A percentile compares a stretch with the other conserved stretches of the same genome.
Conservation (phyloP, 2,888 invertebrate genomes). For the Beris chalybata region DNA sequence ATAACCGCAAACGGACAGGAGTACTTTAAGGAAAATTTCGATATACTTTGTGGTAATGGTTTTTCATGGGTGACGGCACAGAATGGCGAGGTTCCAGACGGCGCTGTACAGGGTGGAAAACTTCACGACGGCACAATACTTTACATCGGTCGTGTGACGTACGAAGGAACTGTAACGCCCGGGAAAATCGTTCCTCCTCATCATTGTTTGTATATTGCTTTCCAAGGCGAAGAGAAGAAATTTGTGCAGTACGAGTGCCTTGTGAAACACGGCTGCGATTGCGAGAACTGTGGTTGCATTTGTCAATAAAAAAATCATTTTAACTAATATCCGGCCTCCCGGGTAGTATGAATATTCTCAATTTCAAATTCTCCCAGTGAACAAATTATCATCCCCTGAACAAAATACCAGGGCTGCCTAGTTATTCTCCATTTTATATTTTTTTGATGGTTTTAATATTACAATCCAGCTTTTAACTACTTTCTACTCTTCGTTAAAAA, state of each 20-base stretch:
- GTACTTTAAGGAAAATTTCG: slow-evolving; percentile 54
- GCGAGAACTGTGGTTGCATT: neutral
- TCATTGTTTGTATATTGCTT: slow-evolving; percentile 59
- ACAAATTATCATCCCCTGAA: no score
- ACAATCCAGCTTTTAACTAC: no score
- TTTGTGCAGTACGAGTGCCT: slow-evolving; percentile 52
- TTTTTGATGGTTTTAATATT: no score
- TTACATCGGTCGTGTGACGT: slow-evolving; percentile 60
- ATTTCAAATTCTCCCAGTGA: no score
- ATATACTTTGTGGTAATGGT: slow-evolving; percentile 52
- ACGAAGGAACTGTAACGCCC: slow-evolving; percentile 61
- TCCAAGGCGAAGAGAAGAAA: slow-evolving; percentile 52
- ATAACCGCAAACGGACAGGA: slow-evolving; percentile 58
- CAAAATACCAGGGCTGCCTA: no score
- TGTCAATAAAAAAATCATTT: slow-evolving; percentile 11
- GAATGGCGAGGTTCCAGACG: slow-evolving; percentile 55
- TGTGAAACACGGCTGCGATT: slow-evolving; percentile 42
- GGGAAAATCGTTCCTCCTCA: slow-evolving; percentile 64
- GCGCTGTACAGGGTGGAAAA: slow-evolving; percentile 58
- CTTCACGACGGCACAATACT: slow-evolving; percentile 60
- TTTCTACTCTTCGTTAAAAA: no score
- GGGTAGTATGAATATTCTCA: no score
- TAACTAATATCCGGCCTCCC: no score
- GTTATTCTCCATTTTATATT: no score
- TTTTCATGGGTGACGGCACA: slow-evolving; percentile 56